Evolutionary conservation across 2,113 vertebrate species (phyloP), one percentile per base, ranked within the genome.

Genomic region (Marcusenius ussheri): DNA sequence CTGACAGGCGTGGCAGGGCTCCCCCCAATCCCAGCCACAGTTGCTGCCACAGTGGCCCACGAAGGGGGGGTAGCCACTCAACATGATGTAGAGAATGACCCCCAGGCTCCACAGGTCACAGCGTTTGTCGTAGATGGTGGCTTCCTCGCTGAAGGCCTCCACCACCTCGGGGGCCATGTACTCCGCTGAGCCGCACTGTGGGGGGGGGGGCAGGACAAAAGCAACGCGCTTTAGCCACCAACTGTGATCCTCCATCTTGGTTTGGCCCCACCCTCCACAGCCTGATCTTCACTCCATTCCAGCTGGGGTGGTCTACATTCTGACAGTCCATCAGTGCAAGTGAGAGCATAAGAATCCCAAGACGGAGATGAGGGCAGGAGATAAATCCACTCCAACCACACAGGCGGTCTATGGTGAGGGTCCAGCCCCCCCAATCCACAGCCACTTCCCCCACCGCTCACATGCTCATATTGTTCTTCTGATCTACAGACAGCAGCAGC

Each of bases 81-180:
- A 94, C 97, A 99, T 96, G 94, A 99, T 99, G 95, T 99, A 99
- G 8, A 99, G 96, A 93, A 99, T 99, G 89, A 99, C 98, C 0
- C 98, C 98, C 77, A 99, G 95, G 93, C 98, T 99, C 98, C 98
- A 99, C 91, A 99, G 96, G 92, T 99, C 98, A 1, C 98, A 99
- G 91, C 98, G 98, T 93, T 99, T 99, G 95, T 99, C 98, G 0
- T 99, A 99, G 92, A 99, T 99, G 86, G 97, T 97, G 0, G 98
- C 98, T 93, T 99, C 98, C 94, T 99, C 98, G 0, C 96, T 99
- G 93, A 99, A 99, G 15, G 98, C 98, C 92, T 99, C 98, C 49
- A 99, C 98, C 90, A 99, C 98, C 93, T 99, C 98, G 0, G 98
- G 98, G 24, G 98, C 98, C 98, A 99, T 99, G 95, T 99, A 99